These are phyloP conservation scores for Callospermophilus lateralis DNA, from an alignment of 2,113 vertebrate species.

Conservation along the genomic window DNA sequence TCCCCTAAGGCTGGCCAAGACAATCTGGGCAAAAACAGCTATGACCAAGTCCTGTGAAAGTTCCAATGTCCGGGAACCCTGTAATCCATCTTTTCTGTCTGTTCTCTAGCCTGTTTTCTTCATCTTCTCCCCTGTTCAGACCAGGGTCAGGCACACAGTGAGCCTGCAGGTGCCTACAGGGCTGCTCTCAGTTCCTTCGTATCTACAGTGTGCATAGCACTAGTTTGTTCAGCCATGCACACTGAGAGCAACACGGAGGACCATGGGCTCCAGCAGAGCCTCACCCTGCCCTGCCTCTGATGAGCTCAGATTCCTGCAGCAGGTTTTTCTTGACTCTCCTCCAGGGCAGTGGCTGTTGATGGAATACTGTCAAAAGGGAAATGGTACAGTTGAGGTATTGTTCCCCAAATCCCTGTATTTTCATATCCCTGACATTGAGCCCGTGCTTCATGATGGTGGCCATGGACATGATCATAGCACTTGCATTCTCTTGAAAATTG, in stretches of 20 bases:
- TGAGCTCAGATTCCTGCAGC: not conserved
- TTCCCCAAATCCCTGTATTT: not conserved
- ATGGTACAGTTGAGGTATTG: not conserved
- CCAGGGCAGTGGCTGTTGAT: not conserved
- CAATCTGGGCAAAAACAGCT: no score
- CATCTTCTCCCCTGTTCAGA: no score
- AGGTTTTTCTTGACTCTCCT: not conserved
- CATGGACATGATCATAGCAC: fast-evolving
- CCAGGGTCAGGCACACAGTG: not conserved
- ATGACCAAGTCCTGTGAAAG: not conserved
- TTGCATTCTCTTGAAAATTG: not conserved
- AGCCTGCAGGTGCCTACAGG: not conserved
- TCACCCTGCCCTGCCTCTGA: no score
- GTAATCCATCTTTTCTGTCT: not conserved
- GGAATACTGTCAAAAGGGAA: not conserved
- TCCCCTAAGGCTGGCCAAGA: not conserved
- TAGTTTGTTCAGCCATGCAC: not conserved
- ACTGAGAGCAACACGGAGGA: not conserved
- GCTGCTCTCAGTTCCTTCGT: not conserved
- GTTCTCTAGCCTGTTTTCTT: not conserved
- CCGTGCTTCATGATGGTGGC: no score
- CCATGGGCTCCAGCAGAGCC: fast-evolving
- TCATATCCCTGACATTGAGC: not conserved
- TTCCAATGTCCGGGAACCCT: not conserved
- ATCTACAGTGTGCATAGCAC: not conserved